Conservation (phyloP, 2,888 invertebrate genomes). For the Hemicrepidius hirtus region DNA sequence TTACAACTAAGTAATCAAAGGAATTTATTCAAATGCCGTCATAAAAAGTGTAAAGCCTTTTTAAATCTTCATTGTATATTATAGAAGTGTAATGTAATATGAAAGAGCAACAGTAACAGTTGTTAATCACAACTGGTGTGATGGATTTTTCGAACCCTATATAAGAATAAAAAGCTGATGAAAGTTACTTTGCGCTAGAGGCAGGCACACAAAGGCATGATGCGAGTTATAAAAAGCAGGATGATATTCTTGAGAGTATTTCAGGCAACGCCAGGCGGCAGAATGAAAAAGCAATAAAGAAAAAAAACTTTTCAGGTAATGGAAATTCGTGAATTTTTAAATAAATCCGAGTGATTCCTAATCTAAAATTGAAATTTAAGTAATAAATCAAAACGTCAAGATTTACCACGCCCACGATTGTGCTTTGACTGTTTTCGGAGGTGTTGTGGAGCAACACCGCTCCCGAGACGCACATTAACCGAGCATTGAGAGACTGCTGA, state of each 20-base stretch:
- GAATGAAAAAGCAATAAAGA: constrained; percentile 43
- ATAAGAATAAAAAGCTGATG: constrained; percentile 16
- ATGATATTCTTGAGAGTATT: constrained; percentile 37
- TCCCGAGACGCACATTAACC: constrained; percentile 55
- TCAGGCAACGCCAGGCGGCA: constrained; percentile 15
- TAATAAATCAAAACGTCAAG: constrained; percentile 65
- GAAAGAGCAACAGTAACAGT: not conserved
- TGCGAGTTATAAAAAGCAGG: constrained; percentile 32
- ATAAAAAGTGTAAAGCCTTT: too few species aligned
- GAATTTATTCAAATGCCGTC: too few species aligned
- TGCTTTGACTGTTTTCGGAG: constrained; percentile 61
- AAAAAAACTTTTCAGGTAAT: constrained; percentile 42
- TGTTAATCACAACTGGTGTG: constrained; percentile 4
- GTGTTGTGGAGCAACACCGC: constrained; percentile 55
- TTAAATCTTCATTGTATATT: not conserved
- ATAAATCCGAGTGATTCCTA: constrained; percentile 55
- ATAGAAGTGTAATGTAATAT: not conserved
- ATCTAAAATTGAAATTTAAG: constrained; percentile 66
- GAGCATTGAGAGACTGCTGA: constrained; percentile 45
- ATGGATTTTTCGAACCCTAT: not conserved
- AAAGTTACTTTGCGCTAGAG: constrained; percentile 8
- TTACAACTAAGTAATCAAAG: too few species aligned
- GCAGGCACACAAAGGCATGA: constrained; percentile 25
- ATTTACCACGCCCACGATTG: constrained; percentile 60
- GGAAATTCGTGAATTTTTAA: constrained; percentile 51